Evolutionary conservation across 2,888 invertebrate species (phyloP).

Genomic region (Scaptomyza parva): DNA sequence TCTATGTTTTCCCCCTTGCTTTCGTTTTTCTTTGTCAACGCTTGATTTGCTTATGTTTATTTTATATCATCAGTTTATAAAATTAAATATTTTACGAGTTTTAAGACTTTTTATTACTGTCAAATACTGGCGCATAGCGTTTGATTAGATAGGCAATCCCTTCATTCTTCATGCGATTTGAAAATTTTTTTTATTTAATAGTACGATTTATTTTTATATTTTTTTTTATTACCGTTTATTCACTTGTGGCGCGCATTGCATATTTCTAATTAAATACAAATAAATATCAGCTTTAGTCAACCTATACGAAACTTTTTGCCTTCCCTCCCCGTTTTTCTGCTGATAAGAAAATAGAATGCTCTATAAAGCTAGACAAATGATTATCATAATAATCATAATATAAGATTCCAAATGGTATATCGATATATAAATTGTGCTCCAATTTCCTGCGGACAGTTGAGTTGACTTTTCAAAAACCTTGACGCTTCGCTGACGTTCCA

Average conservation of each 20-base stretch:
- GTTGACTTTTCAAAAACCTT: conserved; percentile 73
- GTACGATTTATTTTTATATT: conserved; percentile 30
- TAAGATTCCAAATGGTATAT: conserved; percentile 26
- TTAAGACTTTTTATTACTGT: neutral
- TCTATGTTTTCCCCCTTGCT: neutral
- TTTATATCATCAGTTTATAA: conserved; percentile 5
- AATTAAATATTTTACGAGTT: conserved; percentile 8
- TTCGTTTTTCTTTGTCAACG: neutral
- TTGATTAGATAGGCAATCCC: conserved; percentile 43
- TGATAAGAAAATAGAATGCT: conserved; percentile 11
- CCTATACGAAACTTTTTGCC: conserved; percentile 7
- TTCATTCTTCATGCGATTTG: conserved; percentile 22
- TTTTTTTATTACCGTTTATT: conserved; percentile 64
- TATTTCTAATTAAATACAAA: conserved; percentile 47
- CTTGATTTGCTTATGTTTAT: conserved; percentile 19
- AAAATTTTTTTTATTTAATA: conserved; percentile 20
- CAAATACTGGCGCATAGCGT: neutral
- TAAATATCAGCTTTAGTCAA: conserved; percentile 21
- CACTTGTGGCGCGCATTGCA: conserved; percentile 31
- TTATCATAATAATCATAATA: conserved; percentile 21
- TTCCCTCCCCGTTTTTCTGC: neutral
- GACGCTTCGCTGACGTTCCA: conserved; percentile 52
- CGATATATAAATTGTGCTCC: conserved; percentile 39
- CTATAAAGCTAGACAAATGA: conserved; percentile 29
- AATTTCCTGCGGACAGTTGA: conserved; percentile 49